Percentiles rank a stretch among this genome's conserved stretches.
Conservation (phyloP, 1,140 invertebrate species). For the Linepithema humile region DNA sequence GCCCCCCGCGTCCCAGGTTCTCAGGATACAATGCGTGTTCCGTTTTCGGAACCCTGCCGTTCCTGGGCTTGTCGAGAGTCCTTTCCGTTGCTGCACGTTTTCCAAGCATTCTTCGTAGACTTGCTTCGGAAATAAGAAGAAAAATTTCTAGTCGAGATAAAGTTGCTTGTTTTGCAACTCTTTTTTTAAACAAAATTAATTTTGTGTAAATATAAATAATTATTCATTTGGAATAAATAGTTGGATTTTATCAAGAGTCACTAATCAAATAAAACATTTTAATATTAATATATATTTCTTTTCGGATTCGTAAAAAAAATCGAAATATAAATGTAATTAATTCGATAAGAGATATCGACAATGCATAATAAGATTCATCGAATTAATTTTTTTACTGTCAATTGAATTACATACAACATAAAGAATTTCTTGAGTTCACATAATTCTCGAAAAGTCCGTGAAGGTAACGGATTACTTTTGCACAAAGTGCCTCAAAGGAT, state of each 20-base stretch:
- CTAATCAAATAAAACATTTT: not conserved
- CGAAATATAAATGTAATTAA: not conserved
- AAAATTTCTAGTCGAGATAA: not conserved
- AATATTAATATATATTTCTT: not conserved
- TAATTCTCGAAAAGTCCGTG: too few relatives aligned
- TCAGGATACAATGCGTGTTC: slow-evolving; percentile 71
- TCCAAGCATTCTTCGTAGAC: slow-evolving; percentile 8
- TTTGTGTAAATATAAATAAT: not conserved
- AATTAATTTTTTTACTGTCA: not conserved
- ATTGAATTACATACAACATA: not conserved
- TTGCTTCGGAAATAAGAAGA: not conserved
- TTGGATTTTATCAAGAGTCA: not conserved
- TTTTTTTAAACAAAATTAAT: not conserved
- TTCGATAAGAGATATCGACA: not conserved
- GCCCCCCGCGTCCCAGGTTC: not conserved
- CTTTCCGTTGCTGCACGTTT: slow-evolving; percentile 67
- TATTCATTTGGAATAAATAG: not conserved
- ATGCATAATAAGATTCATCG: not conserved
- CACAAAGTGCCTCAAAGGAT: too few relatives aligned
- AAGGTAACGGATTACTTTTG: too few relatives aligned
- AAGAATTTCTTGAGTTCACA: too few relatives aligned
- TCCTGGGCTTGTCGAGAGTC: slow-evolving; percentile 39
- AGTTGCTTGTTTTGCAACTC: not conserved
- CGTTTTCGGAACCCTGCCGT: slow-evolving; percentile 48
- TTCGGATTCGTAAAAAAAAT: not conserved